Evolutionary conservation across 2,888 invertebrate genomes (phyloP), one percentile per base, ranked within the genome.

Genomic region (Drosophila kambysellisi): DNA sequence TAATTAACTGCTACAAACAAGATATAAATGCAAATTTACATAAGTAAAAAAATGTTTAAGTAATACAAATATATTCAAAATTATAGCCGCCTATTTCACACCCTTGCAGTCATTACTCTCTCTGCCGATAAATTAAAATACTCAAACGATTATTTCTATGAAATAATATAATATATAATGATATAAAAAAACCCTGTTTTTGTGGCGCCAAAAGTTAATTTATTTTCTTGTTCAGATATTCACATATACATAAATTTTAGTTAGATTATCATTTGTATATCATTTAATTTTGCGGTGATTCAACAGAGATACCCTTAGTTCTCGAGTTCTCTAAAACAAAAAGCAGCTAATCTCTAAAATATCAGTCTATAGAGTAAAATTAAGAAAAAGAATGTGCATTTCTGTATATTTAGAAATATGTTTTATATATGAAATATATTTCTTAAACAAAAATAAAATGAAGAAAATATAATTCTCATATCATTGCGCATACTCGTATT

Each of bases 1-100:
- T 89, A 87, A 89, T 87, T 87, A 87, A 89, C 89, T 89, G 79
- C 85, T 77, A 76, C 74, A 81, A 89, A 81, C 75, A 83, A 77
- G 76, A 83, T 80, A 83, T 72, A 82, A 88, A 83, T 83, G 76
- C 74, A 80, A 83, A 80, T 83, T 76, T 70, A 79, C 82, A 87
- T 79, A 70, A 46, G 53, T 58, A 9, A 1, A 71, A 46, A 67
- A 65, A 57, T 30, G n/a, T 30, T 56, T 4, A 59, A 57, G 58
- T 60, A 62, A 50, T 7, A 32, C 15, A 51, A 33, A 35, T 46
- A 30, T 52, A 37, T 63, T 30, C 33, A 59, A 29, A 33, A 48
- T 3, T 0, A 20, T 20, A 20, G 2, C 7, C 12, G 46, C 20
- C 46, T 0, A 46, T 15, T 7, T 4, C 12, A 46, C 25, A 46